Percentiles rank a stretch among this genome's conserved stretches.
phyloP scores from a whole-genome alignment of 2,797 vertebrate genomes.

The Myiotriccus ornatus region DNA sequence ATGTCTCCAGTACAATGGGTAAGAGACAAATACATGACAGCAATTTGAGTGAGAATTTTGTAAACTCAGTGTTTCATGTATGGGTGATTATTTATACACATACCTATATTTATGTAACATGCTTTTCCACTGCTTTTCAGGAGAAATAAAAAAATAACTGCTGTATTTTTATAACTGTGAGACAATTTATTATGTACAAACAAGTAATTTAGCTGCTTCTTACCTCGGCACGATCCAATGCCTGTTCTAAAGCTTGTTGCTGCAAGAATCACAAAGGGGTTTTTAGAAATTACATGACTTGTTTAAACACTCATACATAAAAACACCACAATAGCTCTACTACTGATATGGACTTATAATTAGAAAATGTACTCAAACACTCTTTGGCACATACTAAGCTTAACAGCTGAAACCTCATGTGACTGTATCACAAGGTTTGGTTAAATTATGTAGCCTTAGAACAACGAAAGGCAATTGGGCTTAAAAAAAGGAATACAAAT shows the following conservation, averaged over 20 bases:
- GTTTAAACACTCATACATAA: not conserved
- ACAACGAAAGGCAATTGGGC: not conserved
- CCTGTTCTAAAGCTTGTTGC: constrained; percentile 97
- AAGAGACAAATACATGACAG: not conserved
- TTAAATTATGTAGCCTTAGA: not conserved
- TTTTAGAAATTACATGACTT: constrained; percentile 17
- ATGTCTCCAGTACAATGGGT: not conserved
- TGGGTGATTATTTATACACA: not conserved
- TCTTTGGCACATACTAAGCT: not conserved
- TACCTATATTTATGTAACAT: rapidly evolving
- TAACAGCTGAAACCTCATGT: not conserved
- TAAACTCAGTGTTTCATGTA: not conserved
- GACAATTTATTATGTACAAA: not conserved
- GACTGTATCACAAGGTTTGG: not conserved
- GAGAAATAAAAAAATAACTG: not conserved
- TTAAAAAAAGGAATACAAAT: not conserved
- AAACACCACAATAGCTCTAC: not conserved
- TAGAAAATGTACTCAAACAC: not conserved
- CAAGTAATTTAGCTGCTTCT: constrained; percentile 34
- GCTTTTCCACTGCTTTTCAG: not conserved
- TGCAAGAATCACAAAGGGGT: constrained; percentile 69
- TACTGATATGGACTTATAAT: not conserved
- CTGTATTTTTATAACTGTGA: not conserved
- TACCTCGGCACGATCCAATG: constrained; percentile 99
- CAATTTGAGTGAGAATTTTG: not conserved